Conservation (phyloP, 1,140 invertebrate species). For the Cyphomyrmex costatus region DNA sequence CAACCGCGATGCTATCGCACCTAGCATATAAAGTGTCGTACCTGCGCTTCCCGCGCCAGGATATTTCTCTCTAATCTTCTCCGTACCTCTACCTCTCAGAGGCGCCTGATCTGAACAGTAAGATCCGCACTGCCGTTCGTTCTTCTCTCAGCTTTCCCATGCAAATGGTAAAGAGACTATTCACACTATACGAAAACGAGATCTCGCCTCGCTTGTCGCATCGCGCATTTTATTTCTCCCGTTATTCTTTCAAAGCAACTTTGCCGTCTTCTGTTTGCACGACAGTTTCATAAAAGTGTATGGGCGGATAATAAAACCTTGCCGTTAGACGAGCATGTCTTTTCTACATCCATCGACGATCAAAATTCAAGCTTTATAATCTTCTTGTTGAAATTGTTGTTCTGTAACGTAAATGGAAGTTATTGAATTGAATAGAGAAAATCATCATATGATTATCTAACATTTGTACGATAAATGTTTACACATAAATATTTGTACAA, state of each 20-base stretch:
- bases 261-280: not conserved
- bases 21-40: constrained; percentile 14
- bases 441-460: not conserved
- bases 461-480: too few relatives aligned
- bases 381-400: not conserved
- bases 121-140: constrained; percentile 51
- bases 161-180: constrained; percentile 53
- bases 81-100: not conserved
- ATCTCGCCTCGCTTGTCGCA: not conserved
- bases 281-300: constrained; percentile 63
- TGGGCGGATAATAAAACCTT: constrained; percentile 52
- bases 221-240: constrained; percentile 57
- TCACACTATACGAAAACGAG: constrained; percentile 45
- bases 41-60: not conserved
- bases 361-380: constrained; percentile 20
- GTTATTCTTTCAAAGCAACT: constrained; percentile 64
- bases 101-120: constrained; percentile 16
- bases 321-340: not conserved
- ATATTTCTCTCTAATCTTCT: constrained; percentile 51
- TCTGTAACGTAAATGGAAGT: not conserved
- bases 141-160: constrained; percentile 1
- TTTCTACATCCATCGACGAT: constrained; percentile 12
- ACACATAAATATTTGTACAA: too few relatives aligned
- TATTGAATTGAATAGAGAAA: not conserved
- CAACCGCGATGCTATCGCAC: constrained; percentile 20